phyloP scores from a whole-genome alignment of 2,113 vertebrate genomes.

The Corydoras maculifer region DNA sequence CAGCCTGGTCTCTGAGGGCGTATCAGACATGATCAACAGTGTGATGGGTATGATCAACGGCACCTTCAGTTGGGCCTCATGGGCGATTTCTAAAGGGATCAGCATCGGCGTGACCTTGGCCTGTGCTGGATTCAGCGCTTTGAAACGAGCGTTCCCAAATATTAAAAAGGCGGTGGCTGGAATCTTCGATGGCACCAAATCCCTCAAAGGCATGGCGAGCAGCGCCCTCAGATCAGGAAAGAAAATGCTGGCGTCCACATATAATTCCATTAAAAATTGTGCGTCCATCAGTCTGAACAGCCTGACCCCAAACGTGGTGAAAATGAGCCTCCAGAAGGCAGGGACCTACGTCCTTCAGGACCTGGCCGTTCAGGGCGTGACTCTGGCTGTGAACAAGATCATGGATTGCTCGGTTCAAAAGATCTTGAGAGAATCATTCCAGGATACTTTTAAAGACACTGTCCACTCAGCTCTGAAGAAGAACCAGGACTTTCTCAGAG shows the following conservation, averaged over 20 bases:
- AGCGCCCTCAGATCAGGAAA: slow-evolving; percentile 25
- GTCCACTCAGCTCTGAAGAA: neutral
- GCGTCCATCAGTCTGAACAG: neutral
- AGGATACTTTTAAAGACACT: neutral
- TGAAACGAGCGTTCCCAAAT: neutral
- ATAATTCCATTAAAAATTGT: neutral
- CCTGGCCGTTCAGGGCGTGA: slow-evolving; percentile 15
- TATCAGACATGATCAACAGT: slow-evolving; percentile 39
- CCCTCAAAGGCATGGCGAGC: slow-evolving; percentile 9
- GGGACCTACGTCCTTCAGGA: slow-evolving; percentile 24
- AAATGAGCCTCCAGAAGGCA: slow-evolving; percentile 18
- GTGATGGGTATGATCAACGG: slow-evolving; percentile 37
- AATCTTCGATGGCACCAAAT: slow-evolving; percentile 21
- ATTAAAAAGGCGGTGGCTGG: neutral
- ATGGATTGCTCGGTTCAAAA: slow-evolving; percentile 10
- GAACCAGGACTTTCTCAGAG: slow-evolving; percentile 14
- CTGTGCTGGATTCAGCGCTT: slow-evolving; percentile 19
- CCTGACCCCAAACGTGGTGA: neutral
- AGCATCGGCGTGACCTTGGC: slow-evolving; percentile 29
- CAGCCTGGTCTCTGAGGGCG: slow-evolving; percentile 33
- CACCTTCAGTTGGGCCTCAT: slow-evolving; percentile 37
- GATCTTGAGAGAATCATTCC: slow-evolving; percentile 2
- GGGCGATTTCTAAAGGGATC: slow-evolving; percentile 34
- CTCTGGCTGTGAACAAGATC: slow-evolving; percentile 14
- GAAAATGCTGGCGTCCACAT: neutral